Percentiles rank a stretch among this genome's conserved stretches.
phyloP scores from a whole-genome alignment of 2,113 vertebrate genomes.

The Ornithorhynchus anatinus region DNA sequence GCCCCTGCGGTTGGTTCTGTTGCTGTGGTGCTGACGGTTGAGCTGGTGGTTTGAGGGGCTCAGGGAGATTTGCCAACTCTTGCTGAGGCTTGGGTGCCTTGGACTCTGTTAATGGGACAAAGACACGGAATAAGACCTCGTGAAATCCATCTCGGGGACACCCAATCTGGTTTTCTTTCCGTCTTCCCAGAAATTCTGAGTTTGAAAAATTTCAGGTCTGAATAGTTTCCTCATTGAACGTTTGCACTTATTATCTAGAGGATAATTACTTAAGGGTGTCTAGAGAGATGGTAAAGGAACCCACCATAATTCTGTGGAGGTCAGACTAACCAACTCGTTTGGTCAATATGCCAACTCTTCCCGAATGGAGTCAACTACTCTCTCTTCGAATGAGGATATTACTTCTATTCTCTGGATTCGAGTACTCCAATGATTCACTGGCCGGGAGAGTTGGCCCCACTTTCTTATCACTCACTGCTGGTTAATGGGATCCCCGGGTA shows the following conservation, averaged over 20 bases:
- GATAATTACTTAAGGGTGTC: no score
- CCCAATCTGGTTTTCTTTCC: neutral
- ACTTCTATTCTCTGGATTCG: no score
- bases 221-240: accelerated
- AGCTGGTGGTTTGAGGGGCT: constrained; percentile 63
- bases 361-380: neutral
- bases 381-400: neutral
- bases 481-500: no score
- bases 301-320: neutral
- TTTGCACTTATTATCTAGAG: no score
- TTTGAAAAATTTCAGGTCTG: no score
- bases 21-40: constrained; percentile 41
- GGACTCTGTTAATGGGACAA: constrained; percentile 55
- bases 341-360: no score
- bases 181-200: neutral
- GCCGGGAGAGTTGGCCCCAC: no score
- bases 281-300: neutral
- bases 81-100: constrained; percentile 65
- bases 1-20: constrained; percentile 65
- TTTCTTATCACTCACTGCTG: no score
- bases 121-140: constrained; percentile 22
- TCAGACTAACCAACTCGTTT: neutral
- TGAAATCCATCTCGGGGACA: neutral
- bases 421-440: no score
- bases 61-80: constrained; percentile 65